Conservation (phyloP, 2,113 vertebrate genomes). For the Trichechus manatus region DNA sequence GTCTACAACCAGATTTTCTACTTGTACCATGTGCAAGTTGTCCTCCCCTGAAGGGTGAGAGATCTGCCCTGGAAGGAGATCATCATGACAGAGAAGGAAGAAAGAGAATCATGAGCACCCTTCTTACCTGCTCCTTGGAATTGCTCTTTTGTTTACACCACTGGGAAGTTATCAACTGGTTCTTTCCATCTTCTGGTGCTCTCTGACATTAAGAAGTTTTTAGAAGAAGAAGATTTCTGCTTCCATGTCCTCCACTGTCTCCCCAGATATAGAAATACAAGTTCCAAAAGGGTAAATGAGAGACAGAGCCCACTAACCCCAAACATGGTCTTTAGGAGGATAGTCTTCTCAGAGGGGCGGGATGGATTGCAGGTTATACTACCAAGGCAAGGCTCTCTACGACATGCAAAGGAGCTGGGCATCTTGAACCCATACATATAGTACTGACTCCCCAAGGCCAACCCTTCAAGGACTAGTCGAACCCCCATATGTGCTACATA, state of each 20-base stretch:
- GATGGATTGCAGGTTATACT: slow-evolving; percentile 69
- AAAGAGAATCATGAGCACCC: background rate
- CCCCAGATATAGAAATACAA: slow-evolving; percentile 67
- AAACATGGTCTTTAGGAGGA: slow-evolving; percentile 78
- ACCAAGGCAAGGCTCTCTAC: slow-evolving; percentile 73
- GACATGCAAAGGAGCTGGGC: slow-evolving; percentile 65
- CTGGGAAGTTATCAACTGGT: background rate
- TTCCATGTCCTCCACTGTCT: slow-evolving; percentile 52
- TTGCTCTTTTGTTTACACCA: slow-evolving; percentile 57
- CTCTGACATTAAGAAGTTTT: background rate
- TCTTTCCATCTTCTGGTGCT: slow-evolving; percentile 21
- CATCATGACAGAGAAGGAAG: background rate
- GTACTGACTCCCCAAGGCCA: slow-evolving; percentile 70
- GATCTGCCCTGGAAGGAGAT: background rate
- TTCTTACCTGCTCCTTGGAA: slow-evolving; percentile 68
- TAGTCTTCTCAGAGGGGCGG: slow-evolving; percentile 75
- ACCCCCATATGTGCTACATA: slow-evolving; percentile 69
- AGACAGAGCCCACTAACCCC: slow-evolving; percentile 74
- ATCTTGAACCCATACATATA: slow-evolving; percentile 73
- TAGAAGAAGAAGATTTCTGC: slow-evolving; percentile 14
- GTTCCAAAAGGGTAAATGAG: slow-evolving; percentile 69
- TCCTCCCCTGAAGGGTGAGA: background rate
- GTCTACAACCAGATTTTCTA: background rate
- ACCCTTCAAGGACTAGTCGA: slow-evolving; percentile 72
- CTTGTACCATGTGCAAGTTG: background rate